Conservation (phyloP, 2,797 vertebrate species). For the Tauraco hartlaubi region DNA sequence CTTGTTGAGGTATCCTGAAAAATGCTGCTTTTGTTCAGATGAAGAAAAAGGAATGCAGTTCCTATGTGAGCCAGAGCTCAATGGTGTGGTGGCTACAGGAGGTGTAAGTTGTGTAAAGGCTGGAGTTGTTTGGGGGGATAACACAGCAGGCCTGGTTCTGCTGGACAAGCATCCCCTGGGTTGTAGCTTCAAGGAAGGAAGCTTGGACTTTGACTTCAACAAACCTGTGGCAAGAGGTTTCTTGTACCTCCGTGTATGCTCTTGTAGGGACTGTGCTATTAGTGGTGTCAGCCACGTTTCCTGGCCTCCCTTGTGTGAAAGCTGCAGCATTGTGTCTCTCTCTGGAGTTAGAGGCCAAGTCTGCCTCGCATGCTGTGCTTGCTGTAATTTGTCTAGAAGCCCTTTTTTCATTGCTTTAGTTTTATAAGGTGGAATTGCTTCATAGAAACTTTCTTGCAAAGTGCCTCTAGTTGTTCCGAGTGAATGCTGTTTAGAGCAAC, state of each 20-base stretch:
- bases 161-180: background rate
- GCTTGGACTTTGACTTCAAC: background rate
- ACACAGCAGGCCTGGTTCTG: background rate
- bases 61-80: background rate
- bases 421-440: background rate
- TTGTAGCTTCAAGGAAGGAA: background rate
- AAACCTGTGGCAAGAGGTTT: background rate
- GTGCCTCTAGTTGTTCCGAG: background rate
- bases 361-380: background rate
- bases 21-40: background rate
- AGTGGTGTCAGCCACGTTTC: background rate
- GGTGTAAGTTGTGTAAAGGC: fast-evolving
- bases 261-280: background rate
- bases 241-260: background rate
- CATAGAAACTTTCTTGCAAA: background rate
- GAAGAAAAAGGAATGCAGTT: background rate
- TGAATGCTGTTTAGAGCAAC: background rate
- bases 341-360: background rate
- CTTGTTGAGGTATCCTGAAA: background rate
- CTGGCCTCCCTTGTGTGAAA: background rate
- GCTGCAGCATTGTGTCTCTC: fast-evolving
- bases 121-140: background rate
- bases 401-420: background rate
- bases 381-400: background rate
- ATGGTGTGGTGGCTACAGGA: background rate